Conservation (phyloP, 2,888 invertebrate species). For the Monopis laevigella region DNA sequence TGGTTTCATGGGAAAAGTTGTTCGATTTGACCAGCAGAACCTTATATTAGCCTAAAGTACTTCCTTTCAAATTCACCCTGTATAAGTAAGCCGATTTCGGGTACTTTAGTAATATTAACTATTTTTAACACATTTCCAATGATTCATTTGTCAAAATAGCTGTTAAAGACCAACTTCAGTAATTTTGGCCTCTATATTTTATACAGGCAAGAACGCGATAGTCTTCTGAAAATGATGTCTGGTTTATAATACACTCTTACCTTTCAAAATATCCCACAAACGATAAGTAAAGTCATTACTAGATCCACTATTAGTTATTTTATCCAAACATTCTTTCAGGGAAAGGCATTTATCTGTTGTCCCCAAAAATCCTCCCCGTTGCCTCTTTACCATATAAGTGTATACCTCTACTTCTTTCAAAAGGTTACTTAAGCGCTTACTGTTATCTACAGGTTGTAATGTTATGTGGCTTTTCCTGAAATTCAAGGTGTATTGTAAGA, state of each 20-base stretch:
- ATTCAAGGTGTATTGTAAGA: not conserved
- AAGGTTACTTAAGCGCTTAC: slow-evolving; percentile 38
- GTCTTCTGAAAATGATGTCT: too few relatives aligned
- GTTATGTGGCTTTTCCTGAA: not conserved
- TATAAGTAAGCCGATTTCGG: too few relatives aligned
- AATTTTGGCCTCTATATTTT: too few relatives aligned
- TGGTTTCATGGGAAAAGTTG: too few relatives aligned
- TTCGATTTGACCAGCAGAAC: too few relatives aligned
- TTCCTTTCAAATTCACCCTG: too few relatives aligned
- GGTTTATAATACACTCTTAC: slow-evolving; percentile 24
- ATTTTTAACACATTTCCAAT: too few relatives aligned
- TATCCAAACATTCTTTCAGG: slow-evolving; percentile 37
- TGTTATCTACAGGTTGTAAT: slow-evolving; percentile 24
- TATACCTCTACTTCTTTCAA: slow-evolving; percentile 54
- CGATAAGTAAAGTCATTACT: slow-evolving; percentile 61
- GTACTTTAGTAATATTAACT: too few relatives aligned
- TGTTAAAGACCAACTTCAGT: too few relatives aligned
- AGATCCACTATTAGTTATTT: slow-evolving; percentile 38
- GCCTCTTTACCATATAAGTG: slow-evolving; percentile 50
- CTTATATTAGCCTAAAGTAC: too few relatives aligned
- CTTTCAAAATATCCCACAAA: slow-evolving; percentile 58
- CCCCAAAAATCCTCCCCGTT: slow-evolving; percentile 48
- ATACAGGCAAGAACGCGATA: too few relatives aligned
- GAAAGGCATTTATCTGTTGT: slow-evolving; percentile 45
- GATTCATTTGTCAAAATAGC: too few relatives aligned